Percentiles rank a stretch among this genome's conserved stretches.
phyloP scores from a whole-genome alignment of 2,113 vertebrate genomes.

The Rhynchopsitta pachyrhyncha region DNA sequence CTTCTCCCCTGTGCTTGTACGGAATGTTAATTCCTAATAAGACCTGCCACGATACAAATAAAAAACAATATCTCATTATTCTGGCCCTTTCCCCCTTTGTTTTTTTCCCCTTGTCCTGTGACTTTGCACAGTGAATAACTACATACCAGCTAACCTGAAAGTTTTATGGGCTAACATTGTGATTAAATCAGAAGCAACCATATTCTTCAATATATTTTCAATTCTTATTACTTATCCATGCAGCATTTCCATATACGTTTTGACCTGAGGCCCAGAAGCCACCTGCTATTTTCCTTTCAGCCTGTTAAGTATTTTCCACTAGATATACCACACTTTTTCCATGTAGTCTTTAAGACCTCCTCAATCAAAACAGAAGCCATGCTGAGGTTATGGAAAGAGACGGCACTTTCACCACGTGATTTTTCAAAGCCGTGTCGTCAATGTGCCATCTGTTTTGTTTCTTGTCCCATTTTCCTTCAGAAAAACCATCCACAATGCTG shows the following conservation, averaged over 20 bases:
- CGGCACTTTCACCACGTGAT: accelerated
- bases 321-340: background rate
- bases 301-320: background rate
- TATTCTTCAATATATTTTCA: background rate
- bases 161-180: background rate
- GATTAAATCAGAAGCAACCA: background rate
- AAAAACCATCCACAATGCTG: slow-evolving; percentile 66
- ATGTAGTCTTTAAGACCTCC: background rate
- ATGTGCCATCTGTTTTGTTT: background rate
- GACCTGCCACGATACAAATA: accelerated
- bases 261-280: background rate
- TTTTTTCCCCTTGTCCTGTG: background rate
- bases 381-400: background rate
- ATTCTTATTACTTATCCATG: background rate
- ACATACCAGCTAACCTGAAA: background rate
- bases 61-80: background rate
- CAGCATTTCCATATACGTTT: background rate
- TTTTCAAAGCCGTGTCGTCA: background rate
- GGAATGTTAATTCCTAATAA: background rate
- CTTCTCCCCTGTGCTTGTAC: background rate
- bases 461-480: background rate
- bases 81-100: background rate
- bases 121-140: background rate
- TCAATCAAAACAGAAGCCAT: background rate
- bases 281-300: background rate